Percentiles rank a stretch among this genome's conserved stretches.
These are phyloP conservation scores for Drosophila multiciliata DNA, from an alignment of 2,888 invertebrate genomes.

Conservation along the genomic window DNA sequence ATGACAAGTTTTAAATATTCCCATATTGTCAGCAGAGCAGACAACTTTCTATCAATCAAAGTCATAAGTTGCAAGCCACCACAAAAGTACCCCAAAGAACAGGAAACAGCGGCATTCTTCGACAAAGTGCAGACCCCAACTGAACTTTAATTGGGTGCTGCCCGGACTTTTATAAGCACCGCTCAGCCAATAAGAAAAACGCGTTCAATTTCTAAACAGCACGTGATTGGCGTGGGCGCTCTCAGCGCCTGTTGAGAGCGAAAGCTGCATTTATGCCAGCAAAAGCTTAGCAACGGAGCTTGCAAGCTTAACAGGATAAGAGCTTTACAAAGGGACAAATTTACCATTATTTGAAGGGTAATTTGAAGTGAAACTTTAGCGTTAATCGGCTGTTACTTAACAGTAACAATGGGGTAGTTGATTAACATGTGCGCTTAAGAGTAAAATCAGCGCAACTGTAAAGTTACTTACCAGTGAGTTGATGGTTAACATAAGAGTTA, in stretches of 20 bases:
- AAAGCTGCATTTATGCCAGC: constrained; percentile 29
- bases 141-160: constrained; percentile 68
- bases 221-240: constrained; percentile 43
- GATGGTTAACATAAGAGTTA: neutral
- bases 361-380: constrained; percentile 11
- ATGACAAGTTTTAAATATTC: neutral
- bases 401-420: constrained; percentile 29
- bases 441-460: neutral
- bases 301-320: constrained; percentile 28
- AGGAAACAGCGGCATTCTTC: constrained; percentile 22
- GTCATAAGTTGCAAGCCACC: neutral
- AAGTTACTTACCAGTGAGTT: constrained; percentile 1
- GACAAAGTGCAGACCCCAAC: constrained; percentile 42
- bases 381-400: neutral
- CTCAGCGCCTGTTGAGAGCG: constrained; percentile 27
- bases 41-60: neutral
- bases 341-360: constrained; percentile 52
- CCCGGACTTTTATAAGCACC: constrained; percentile 61
- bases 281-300: constrained; percentile 48
- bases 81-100: neutral
- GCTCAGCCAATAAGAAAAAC: constrained; percentile 61
- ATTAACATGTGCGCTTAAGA: constrained; percentile 1
- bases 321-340: constrained; percentile 49
- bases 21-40: neutral
- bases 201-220: constrained; percentile 35